Conservation (phyloP, 2,888 invertebrate genomes). For the Caenorhabditis sp. region DNA sequence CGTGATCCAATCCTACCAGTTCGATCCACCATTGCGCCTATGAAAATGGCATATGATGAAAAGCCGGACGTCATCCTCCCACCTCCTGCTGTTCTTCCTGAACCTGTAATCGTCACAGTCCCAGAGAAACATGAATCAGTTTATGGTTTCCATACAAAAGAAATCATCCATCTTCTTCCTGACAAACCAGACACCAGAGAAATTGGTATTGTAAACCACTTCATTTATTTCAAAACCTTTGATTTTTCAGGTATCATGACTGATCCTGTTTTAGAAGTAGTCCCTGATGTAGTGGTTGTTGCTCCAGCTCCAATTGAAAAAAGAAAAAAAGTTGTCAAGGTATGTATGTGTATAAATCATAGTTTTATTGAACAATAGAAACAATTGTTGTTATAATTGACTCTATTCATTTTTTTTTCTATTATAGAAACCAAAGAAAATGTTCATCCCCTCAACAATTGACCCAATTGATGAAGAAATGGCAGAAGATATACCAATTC, state of each 20-base stretch:
- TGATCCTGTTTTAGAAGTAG: constrained; percentile 16
- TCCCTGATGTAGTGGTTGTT: constrained; percentile 2
- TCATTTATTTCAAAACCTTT: neutral
- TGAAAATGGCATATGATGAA: constrained; percentile 25
- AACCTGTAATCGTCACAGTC: constrained; percentile 40
- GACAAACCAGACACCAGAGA: constrained; percentile 33
- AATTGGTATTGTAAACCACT: constrained; percentile 11
- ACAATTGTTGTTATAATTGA: neutral
- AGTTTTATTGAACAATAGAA: neutral
- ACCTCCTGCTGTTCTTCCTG: constrained; percentile 27
- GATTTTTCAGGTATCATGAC: constrained; percentile 33
- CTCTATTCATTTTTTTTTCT: neutral
- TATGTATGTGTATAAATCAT: no score
- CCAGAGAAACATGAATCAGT: constrained; percentile 42
- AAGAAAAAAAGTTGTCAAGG: constrained; percentile 28
- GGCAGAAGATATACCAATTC: constrained; percentile 21
- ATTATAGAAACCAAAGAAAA: constrained; percentile 30
- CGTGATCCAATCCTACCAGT: constrained; percentile 20
- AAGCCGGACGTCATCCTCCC: constrained; percentile 26
- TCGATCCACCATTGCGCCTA: constrained; percentile 13
- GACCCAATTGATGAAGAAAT: constrained; percentile 30
- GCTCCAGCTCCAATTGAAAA: constrained; percentile 17
- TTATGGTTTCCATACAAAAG: constrained; percentile 44
- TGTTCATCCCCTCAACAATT: constrained; percentile 36
- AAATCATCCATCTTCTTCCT: constrained; percentile 38